Evolutionary conservation across 2,888 invertebrate species (phyloP), one percentile per base, ranked within the genome.

Genomic region (Drosophila kambysellisi): DNA sequence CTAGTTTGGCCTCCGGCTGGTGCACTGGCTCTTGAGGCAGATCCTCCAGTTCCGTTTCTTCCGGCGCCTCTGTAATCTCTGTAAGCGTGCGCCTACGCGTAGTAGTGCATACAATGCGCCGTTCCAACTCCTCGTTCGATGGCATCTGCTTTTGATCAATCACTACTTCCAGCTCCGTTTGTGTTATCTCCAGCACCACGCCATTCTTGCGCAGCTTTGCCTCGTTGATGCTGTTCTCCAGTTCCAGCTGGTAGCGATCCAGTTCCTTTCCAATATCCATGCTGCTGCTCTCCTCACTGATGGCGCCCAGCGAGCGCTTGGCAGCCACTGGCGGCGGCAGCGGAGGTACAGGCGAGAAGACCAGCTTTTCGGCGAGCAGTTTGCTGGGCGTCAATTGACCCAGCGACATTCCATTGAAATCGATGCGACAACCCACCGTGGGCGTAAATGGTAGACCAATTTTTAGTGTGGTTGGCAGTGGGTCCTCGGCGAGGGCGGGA

Each of bases 211-310:
- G 88, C 43, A 91, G 67, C 76, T 93, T 93, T 0, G 93, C 93
- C 67, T 93, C 93, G 62, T 93, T 93, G 17, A 93, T 93, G 77
- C 93, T 93, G 41, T 93, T 93, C 71, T 93, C 93, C 41, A 93
- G 71, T 77, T 93, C 93, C 48, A 93, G 65, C 68, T 93, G 93
- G 76, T 93, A 93, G 8, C 89, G 91, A 77, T 93, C 93, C 29
- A 93, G 70, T 61, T 93, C 93, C 54, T 91, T 91, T 25, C 92
- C 93, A 71, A 93, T 93, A 65, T 93, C 93, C 82, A 93, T 87
- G 15, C 88, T 89, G 25, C 89, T 79, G 33, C 89, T 78, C 65
- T 93, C 93, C 77, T 93, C 93, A 37, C 89, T 92, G 5, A 92
- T 91, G 9, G 92, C 89, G 4, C 91, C 88, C 32, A 93, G 70